phyloP scores from a whole-genome alignment of 2,888 invertebrate species.

The Podotricha telesiphe region DNA sequence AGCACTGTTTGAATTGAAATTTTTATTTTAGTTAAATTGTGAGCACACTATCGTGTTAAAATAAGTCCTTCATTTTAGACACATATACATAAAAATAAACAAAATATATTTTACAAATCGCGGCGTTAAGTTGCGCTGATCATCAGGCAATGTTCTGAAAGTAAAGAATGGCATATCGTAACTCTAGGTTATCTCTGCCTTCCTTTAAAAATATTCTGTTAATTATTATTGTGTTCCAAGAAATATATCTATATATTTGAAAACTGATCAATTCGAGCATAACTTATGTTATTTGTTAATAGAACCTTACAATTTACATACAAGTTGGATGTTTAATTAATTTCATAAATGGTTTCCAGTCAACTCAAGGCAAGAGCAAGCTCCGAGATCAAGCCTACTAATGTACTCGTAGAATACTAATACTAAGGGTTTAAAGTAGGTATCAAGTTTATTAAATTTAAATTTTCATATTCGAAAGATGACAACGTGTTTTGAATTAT shows the following conservation, averaged over 20 bases:
- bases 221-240: too few relatives aligned
- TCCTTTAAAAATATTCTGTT: too few relatives aligned
- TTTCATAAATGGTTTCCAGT: slow-evolving; percentile 8
- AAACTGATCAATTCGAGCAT: neutral
- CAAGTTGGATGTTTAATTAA: slow-evolving; percentile 14
- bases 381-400: neutral
- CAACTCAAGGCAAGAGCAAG: neutral
- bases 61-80: too few relatives aligned
- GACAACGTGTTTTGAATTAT: neutral
- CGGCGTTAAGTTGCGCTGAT: too few relatives aligned
- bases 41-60: neutral
- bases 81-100: too few relatives aligned
- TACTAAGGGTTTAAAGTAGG: neutral
- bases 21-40: neutral
- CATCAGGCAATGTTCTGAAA: too few relatives aligned
- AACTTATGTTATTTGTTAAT: neutral
- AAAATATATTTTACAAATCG: too few relatives aligned
- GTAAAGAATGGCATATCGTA: too few relatives aligned
- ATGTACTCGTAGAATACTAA: too few relatives aligned
- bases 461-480: neutral
- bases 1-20: slow-evolving; percentile 44
- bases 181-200: too few relatives aligned
- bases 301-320: neutral
- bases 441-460: neutral
- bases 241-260: neutral